Base-by-base conservation (phyloP, 2,113 vertebrate genomes). In the Cnemophilus loriae region DNA sequence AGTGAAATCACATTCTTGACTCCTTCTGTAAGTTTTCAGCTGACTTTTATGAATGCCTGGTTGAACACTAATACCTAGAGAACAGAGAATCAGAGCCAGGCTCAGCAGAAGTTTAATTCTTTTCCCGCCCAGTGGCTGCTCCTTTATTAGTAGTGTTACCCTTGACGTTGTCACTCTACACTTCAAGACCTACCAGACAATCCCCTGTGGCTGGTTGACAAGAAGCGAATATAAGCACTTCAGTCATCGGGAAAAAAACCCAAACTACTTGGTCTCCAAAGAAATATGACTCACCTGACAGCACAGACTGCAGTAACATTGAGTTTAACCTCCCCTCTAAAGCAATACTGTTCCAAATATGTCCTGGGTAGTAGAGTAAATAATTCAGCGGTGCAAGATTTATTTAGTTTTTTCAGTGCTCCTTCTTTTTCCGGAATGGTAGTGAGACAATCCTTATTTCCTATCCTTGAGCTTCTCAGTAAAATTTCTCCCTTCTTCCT, bases 281-380 rank as follows among this genome's bases (percentile, higher is more conserved):
- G 64, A 78, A 86, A 70, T 41, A 59, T 42, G 42, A 88, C 49
- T 86, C 76, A 89, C n/a, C 71, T 86, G 67, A 35, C 39, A 90
- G 82, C 3, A 3, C 22, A 53, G 81, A 59, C 47, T 65, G 30
- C 42, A 80, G 50, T 20, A 91, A 56, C 35, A 39, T 4, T 28
- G 63, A 67, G 23, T 84, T 89, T 73, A 85, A 42, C 23, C n/a
- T 89, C 56, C 71, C 23, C 16, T 88, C 76, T 78, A 53, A 60
- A 68, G 52, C 41, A 81, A 41, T 32, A 35, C 19, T 83, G 26
- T 32, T 90, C 79, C 24, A 75, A 80, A 55, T 77, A 63, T 13
- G 33, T 57, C 63, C 75, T 80, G 67, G 3, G 15, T 84, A 46
- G 24, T 55, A 30, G 50, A 86, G 47, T 74, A 93, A 95, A 70